Evolutionary conservation across 2,797 vertebrate genomes (phyloP), one percentile per base, ranked within the genome.

Genomic region (Sebastes umbrosus): DNA sequence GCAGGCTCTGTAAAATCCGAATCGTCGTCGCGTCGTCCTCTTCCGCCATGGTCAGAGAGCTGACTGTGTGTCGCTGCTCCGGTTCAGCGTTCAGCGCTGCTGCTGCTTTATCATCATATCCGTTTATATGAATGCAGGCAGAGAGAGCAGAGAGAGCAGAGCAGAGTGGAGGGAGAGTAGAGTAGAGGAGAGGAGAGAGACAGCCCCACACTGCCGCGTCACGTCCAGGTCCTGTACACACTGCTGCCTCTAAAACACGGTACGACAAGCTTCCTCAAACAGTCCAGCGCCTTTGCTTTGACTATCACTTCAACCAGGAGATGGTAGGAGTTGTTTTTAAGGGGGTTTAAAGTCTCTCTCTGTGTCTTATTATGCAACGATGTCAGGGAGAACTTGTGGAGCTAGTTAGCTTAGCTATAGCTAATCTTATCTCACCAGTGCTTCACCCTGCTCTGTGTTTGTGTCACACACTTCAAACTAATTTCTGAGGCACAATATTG

Each of bases 1-100:
- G 95, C 84, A 99, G 96, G 86, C 97, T 98, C 94, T 99, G 97
- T 95, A 99, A 95, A 93, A 98, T 96, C 91, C 98, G 97, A 91
- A 98, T 96, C 92, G 94, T 95, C 82, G 92, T 95, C 82, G 92
- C 95, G 89, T 96, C 95, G 92, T 97, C 96, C 90, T 96, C 96
- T 96, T 96, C 96, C 96, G 96, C 96, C 96, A 97, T 96, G 94
- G 95, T 96, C 89, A 88, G 90, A 87, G 91, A 87, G 91, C 90
- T 92, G 89, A 87, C 86, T 91, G 93, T 77, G 36, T 80, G 91
- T 91, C 82, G 90, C 87, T 82, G 87, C 90, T 85, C 91, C 92
- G 91, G 88, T 94, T 39, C 36, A 39, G 94, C 93, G 71, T 92
- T 95, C 95, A 95, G 84, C 84, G 88, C 88, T 90, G 77, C 75